Conservation (phyloP, 2,113 vertebrate species). For the Phylloscopus whistleri region DNA sequence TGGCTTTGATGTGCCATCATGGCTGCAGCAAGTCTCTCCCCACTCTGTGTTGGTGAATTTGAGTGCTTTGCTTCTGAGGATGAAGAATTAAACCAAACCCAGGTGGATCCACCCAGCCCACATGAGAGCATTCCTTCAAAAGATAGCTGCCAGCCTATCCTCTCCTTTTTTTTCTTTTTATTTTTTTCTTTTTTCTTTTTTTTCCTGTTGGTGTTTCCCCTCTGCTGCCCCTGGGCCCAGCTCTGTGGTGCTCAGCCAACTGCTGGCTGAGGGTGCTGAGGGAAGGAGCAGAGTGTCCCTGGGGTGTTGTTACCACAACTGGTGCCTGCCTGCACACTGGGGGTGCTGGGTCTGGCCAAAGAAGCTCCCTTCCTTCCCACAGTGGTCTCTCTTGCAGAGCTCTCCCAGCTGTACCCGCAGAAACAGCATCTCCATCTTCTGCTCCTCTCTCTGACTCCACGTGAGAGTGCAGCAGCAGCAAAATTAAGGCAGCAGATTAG, state of each 20-base stretch:
- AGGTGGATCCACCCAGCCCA: background rate
- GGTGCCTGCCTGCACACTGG: background rate
- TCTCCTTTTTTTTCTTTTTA: background rate
- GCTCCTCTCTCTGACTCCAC: background rate
- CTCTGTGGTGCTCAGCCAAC: background rate
- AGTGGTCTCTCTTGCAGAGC: fast-evolving
- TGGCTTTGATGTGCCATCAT: background rate
- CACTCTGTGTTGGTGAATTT: background rate
- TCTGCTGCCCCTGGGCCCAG: background rate
- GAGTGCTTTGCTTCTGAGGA: background rate
- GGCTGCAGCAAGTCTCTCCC: background rate
- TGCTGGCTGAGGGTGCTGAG: background rate
- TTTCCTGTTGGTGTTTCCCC: background rate
- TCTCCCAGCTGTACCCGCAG: background rate
- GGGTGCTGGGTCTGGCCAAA: background rate
- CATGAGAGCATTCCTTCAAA: background rate
- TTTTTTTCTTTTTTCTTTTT: background rate
- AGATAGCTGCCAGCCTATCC: background rate
- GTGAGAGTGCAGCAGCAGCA: background rate
- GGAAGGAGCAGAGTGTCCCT: background rate
- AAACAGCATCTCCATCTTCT: background rate
- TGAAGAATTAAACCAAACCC: background rate
- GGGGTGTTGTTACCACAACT: background rate
- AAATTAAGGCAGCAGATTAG: constrained; percentile 45
- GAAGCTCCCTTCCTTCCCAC: background rate